Conservation (phyloP, 1,140 invertebrate genomes). For the Philaenus spumarius region DNA sequence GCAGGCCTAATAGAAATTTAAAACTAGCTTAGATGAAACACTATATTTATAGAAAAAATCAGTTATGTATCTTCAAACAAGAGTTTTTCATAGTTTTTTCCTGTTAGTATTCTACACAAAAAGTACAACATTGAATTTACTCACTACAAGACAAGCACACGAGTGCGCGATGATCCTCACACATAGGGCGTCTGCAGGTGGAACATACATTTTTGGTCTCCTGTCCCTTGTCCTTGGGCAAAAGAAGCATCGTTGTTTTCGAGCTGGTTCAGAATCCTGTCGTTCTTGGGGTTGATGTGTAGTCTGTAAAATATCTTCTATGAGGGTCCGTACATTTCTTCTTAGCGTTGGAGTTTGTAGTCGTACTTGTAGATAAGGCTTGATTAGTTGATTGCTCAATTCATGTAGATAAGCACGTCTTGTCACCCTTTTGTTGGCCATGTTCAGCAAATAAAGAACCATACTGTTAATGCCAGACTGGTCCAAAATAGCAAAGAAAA, state of each 20-base stretch:
- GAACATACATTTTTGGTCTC: too few relatives aligned
- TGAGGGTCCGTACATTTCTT: not conserved
- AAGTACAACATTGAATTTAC: too few relatives aligned
- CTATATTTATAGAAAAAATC: too few relatives aligned
- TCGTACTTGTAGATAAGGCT: not conserved
- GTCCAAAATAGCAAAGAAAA: not conserved
- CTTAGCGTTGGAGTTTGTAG: not conserved
- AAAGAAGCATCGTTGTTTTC: not conserved
- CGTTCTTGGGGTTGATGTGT: not conserved
- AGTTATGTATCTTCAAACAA: too few relatives aligned
- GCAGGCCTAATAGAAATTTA: too few relatives aligned
- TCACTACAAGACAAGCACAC: too few relatives aligned
- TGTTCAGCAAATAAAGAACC: not conserved
- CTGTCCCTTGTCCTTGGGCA: not conserved
- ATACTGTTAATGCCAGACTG: not conserved
- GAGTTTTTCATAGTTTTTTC: too few relatives aligned
- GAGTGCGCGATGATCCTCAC: too few relatives aligned
- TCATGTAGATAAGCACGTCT: not conserved
- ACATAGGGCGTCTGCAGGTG: too few relatives aligned
- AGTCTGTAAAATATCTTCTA: not conserved
- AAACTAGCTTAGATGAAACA: too few relatives aligned
- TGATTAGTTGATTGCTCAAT: not conserved
- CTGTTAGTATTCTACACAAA: too few relatives aligned
- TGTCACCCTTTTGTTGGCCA: not conserved
- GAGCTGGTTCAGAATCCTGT: not conserved